A percentile compares a stretch with the other conserved stretches of the same genome.
phyloP scores from a whole-genome alignment of 2,797 vertebrate genomes.

The Takifugu ocellatus region DNA sequence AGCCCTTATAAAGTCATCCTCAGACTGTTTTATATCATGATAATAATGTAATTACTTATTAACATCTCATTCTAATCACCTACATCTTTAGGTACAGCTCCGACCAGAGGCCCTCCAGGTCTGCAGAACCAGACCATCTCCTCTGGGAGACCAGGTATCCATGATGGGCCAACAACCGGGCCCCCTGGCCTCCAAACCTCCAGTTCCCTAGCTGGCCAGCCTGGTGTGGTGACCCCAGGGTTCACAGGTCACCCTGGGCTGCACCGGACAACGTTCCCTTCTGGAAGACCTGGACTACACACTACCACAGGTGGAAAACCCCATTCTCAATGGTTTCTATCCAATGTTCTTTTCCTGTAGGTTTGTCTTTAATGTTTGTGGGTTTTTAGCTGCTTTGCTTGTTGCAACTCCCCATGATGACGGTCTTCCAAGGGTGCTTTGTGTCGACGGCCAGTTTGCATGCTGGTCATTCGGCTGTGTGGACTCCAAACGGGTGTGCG shows the following conservation, averaged over 20 bases:
- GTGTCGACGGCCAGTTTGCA: constrained; percentile 74
- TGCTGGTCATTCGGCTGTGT: constrained; percentile 79
- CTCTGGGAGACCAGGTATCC: constrained; percentile 64
- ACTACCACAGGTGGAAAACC: constrained; percentile 39
- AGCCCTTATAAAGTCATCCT: too few species aligned
- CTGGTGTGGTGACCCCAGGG: constrained; percentile 55
- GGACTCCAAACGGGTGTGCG: constrained; percentile 73
- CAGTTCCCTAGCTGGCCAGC: constrained; percentile 48
- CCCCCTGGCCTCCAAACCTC: constrained; percentile 62
- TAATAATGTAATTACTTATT: neutral
- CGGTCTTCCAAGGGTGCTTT: constrained; percentile 68
- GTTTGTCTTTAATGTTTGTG: neutral
- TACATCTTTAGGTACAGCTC: constrained; percentile 30
- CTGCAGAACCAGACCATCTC: constrained; percentile 62
- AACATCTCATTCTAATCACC: neutral
- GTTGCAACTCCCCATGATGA: constrained; percentile 38
- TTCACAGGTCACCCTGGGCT: constrained; percentile 53
- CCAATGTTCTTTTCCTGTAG: neutral
- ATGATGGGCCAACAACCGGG: constrained; percentile 43
- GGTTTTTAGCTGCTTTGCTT: constrained; percentile 36
- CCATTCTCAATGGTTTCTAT: neutral
- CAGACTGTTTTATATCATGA: neutral
- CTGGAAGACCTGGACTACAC: constrained; percentile 51
- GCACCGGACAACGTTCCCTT: constrained; percentile 23
- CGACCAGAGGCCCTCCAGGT: constrained; percentile 62